These are phyloP conservation scores for Nesoenas mayeri DNA, from an alignment of 2,113 vertebrate species.

Conservation along the genomic window DNA sequence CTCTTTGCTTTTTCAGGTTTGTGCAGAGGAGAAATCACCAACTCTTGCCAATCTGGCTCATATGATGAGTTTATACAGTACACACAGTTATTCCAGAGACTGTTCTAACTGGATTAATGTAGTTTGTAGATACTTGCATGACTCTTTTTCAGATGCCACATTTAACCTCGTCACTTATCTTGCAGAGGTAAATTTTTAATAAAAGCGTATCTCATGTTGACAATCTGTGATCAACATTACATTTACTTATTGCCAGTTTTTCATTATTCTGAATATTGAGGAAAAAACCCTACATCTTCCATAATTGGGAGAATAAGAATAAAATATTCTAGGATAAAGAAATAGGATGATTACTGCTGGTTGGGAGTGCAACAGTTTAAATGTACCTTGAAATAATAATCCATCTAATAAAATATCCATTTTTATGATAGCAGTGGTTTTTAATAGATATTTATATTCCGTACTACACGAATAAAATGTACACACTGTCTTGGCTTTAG, in stretches of 20 bases:
- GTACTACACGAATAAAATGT: not conserved
- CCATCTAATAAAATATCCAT: not conserved
- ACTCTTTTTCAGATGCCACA: conserved; percentile 93
- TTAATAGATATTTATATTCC: not conserved
- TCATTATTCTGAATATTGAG: not conserved
- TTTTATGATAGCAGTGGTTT: not conserved
- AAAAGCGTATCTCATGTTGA: not conserved
- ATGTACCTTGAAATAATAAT: not conserved
- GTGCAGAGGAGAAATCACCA: conserved; percentile 91
- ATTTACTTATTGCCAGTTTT: not conserved
- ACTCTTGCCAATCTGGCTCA: conserved; percentile 95
- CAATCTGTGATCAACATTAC: not conserved
- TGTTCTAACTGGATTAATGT: conserved; percentile 98
- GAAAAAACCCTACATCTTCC: not conserved
- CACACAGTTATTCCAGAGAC: conserved; percentile 96
- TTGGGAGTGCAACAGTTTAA: not conserved
- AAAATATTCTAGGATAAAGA: not conserved
- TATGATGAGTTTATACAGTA: conserved; percentile 98
- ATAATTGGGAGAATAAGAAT: not conserved
- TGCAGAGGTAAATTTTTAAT: conserved; percentile 86
- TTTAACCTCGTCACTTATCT: conserved; percentile 94
- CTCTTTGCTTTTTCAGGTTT: conserved; percentile 76
- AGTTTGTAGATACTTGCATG: conserved; percentile 95
- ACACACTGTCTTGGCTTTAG: not conserved
- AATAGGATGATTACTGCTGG: not conserved